phyloP scores from a whole-genome alignment of 2,797 vertebrate species.

The Pampus argenteus region DNA sequence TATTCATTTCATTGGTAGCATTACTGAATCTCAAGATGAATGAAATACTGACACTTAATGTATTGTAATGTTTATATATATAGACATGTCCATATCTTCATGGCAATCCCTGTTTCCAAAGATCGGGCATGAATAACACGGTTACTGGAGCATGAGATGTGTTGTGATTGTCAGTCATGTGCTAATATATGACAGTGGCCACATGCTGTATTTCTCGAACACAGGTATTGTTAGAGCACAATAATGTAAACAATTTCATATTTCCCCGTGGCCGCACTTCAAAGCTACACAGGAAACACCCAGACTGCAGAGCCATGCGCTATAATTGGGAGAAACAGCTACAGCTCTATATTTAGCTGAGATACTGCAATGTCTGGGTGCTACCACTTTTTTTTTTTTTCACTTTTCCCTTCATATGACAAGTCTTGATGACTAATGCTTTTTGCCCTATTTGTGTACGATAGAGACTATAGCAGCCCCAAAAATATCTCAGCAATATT shows the following conservation, averaged over 20 bases:
- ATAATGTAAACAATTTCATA: conserved; percentile 11
- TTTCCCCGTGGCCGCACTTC: conserved; percentile 35
- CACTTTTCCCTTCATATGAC: conserved; percentile 46
- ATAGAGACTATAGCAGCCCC: conserved; percentile 14
- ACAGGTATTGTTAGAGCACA: not conserved
- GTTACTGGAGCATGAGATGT: conserved; percentile 33
- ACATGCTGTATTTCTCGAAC: not conserved
- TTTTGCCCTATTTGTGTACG: conserved; percentile 41
- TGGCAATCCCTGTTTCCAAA: conserved; percentile 61
- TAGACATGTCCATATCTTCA: not conserved
- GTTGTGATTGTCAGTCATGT: conserved; percentile 41
- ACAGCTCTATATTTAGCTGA: conserved; percentile 79
- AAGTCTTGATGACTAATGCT: conserved; percentile 48
- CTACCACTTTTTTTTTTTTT: conserved; percentile 56
- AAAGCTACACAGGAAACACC: conserved; percentile 70
- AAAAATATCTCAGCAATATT: conserved; percentile 30
- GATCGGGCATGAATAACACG: conserved; percentile 19
- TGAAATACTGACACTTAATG: conserved; percentile 3
- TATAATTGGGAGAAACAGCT: conserved; percentile 73
- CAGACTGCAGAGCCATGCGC: conserved; percentile 71
- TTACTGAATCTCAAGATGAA: not conserved
- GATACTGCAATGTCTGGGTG: conserved; percentile 79
- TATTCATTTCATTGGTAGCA: not conserved
- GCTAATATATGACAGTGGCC: conserved; percentile 8
- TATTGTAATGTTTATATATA: not conserved